These are phyloP conservation scores for Lasaia peninsularis DNA, from an alignment of 1,140 invertebrate genomes.

Conservation along the genomic window DNA sequence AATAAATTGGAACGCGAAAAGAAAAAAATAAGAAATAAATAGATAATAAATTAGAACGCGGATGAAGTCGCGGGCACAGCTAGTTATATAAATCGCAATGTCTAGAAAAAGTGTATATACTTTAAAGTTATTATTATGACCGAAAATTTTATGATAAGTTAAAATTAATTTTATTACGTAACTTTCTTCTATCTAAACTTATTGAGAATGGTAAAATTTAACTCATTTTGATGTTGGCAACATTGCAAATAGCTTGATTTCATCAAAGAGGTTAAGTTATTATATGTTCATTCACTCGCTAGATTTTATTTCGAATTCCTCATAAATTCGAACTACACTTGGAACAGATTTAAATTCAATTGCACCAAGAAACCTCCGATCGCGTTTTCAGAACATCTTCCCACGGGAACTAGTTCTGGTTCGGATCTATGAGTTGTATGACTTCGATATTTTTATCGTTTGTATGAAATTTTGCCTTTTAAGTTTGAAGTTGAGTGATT, in stretches of 20 bases:
- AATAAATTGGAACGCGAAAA: too few species aligned
- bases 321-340: constrained; percentile 3
- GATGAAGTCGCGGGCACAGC: too few species aligned
- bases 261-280: background rate
- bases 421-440: background rate
- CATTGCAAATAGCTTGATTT: background rate
- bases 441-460: constrained; percentile 10
- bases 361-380: constrained; percentile 2
- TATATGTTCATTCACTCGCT: background rate
- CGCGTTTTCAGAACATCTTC: background rate
- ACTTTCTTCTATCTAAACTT: background rate
- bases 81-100: too few species aligned
- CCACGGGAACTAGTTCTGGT: background rate
- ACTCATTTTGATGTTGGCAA: too few species aligned
- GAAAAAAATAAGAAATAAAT: too few species aligned
- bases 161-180: too few species aligned
- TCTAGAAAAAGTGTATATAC: too few species aligned
- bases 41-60: too few species aligned
- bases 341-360: constrained; percentile 11
- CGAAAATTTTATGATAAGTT: too few species aligned
- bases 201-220: too few species aligned
- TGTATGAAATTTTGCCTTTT: background rate
- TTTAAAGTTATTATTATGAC: too few species aligned
- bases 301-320: background rate
- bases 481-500: too few species aligned